Base-by-base conservation (phyloP, 1,140 invertebrate genomes). In the Armadillidium nasatum region DNA sequence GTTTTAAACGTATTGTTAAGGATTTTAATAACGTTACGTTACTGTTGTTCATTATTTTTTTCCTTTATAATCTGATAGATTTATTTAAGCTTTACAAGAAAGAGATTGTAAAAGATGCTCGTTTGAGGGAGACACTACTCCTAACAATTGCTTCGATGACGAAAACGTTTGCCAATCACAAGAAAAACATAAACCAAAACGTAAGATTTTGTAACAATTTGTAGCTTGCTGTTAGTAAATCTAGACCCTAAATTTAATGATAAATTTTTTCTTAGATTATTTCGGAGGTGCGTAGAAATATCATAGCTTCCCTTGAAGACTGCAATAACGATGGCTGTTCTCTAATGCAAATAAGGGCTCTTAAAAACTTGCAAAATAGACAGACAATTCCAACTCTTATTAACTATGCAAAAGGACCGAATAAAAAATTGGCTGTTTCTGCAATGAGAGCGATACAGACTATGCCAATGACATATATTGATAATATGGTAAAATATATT, bases 401-500 rank as follows among this genome's bases (percentile, higher is more conserved):
- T 11, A 82, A 86, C 46, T 85, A 87, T 76, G 87, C 88, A 0
- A 82, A 85, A 46, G 86, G 86, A 10, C 85, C 87, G 7, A 86
- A 85, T 0, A 84, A 85, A 74, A 85, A 86, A 66, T 84, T 88
- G 0, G 88, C 87, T 54, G 86, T 91, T 13, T 86, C 87, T 11
- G 90, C 90, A 0, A 88, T 91, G 87, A 89, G 89, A 82, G 88
- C 90, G 0, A 79, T 93, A 0, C 85, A 87, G 75, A 82, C 86
- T 0, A 86, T 92, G 44, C 87, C 87, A 0, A 80, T 83, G n/a
- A 45, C 76, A 7, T 82, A 80, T 73, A 87, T 87, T 85, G 80
- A 86, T 23, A 83, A 86, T 44, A 84, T 86, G 75, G 79, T 79
- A 75, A 75, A 22, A 71, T 33, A 33, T 33, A 3, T 33, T 33